Evolutionary conservation across 1,140 invertebrate species (phyloP).

Genomic region (Papilio machaon): DNA sequence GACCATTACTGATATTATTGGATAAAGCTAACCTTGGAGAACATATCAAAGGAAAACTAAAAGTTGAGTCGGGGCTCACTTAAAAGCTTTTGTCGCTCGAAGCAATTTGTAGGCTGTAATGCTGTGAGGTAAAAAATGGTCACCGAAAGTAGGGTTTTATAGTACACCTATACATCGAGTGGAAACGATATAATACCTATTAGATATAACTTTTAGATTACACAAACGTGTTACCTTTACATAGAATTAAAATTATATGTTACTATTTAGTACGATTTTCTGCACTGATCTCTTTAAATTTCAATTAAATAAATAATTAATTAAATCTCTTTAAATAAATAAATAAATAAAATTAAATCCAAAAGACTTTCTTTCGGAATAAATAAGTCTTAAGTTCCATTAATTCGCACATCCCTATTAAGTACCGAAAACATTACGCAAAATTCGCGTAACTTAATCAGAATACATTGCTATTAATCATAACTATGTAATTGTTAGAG

Average conservation of each 20-base stretch:
- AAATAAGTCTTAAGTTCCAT: no score
- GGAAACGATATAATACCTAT: background rate
- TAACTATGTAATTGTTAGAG: background rate
- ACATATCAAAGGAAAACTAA: conserved; percentile 25
- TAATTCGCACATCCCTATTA: background rate
- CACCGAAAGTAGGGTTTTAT: conserved; percentile 1
- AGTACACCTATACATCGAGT: background rate
- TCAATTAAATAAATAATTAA: no score
- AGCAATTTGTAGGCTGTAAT: conserved; percentile 18
- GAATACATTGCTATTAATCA: background rate
- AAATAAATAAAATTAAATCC: no score
- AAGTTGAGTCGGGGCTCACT: background rate
- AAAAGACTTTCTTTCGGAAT: no score
- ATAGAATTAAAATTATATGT: no score
- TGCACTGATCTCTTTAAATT: no score
- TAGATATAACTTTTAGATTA: background rate
- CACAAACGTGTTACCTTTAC: no score
- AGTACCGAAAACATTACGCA: background rate
- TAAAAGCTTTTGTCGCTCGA: conserved; percentile 22
- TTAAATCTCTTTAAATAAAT: no score
- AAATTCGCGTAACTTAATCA: background rate
- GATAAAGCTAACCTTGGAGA: conserved; percentile 3
- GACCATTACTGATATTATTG: conserved; percentile 26
- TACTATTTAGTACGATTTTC: no score
- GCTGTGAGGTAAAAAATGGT: background rate